Base-by-base conservation (phyloP, 2,113 vertebrate genomes). In the Varanus komodoensis region DNA sequence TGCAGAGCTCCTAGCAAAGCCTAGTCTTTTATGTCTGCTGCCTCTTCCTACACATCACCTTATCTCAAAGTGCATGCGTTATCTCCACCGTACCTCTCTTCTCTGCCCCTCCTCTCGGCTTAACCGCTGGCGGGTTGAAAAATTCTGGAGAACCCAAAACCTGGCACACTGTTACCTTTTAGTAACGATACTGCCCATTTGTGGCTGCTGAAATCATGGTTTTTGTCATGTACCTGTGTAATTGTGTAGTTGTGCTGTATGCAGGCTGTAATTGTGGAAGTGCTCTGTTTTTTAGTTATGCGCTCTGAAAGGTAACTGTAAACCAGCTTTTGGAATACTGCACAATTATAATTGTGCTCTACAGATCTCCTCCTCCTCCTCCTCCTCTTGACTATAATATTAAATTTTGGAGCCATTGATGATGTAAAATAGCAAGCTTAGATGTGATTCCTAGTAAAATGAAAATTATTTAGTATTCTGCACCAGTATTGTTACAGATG, bases 401-500 rank as follows among this genome's bases (percentile, higher is more conserved):
- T 32, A 83, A 89, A 75, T 61, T 44, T 34, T 50, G 29, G 38
- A 84, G 15, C 48, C 82, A 77, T 19, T 67, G 29, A 77, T 67
- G 29, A 34, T 48, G 4, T 88, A 71, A 88, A 71, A 52, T 82
- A 38, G 32, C 61, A 89, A 32, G 82, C 27, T 68, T 89, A 89
- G 44, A 52, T 89, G 61, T 85, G 64, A 32, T 85, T 69, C 73
- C 64, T 79, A 71, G 74, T 54, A 79, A 84, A 84, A 50, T 89
- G 82, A 89, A 89, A 74, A n/a, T 89, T 89, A 85, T 54, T 71
- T n/a, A 3, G 38, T 78, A 34, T 52, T 84, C 54, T 84, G 57
- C 15, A 52, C 57, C 44, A 78, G 68, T 78, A 68, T 67, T 54
- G 73, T 89, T 89, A 78, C 61, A 32, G 12, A 89, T 68, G 48